Percentiles rank a stretch among this genome's conserved stretches.
Conservation (phyloP, 1,140 invertebrate species). For the Zaprionus nigranus region DNA sequence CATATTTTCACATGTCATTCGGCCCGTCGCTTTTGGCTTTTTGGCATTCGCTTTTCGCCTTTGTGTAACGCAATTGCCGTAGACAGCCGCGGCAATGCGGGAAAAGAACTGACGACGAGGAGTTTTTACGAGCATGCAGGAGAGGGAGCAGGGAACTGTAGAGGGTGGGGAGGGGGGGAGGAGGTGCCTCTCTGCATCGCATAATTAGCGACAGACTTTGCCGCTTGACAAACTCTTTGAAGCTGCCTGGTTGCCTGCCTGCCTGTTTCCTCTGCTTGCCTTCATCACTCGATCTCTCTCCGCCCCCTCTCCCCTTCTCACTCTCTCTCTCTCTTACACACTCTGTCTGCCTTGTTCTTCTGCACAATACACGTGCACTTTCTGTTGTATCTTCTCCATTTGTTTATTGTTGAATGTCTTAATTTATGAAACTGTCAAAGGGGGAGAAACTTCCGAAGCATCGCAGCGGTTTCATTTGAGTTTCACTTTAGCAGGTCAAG, state of each 20-base stretch:
- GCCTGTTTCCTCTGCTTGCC: conserved; percentile 43
- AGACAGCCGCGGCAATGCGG: conserved; percentile 51
- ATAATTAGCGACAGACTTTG: conserved; percentile 82
- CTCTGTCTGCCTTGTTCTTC: conserved; percentile 4
- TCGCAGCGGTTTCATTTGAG: conserved; percentile 43
- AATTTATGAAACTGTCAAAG: conserved; percentile 76
- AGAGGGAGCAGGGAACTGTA: neutral
- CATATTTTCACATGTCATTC: conserved; percentile 82
- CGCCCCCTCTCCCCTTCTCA: neutral
- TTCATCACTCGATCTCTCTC: conserved; percentile 10
- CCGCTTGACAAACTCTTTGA: conserved; percentile 81
- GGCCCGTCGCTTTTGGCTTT: conserved; percentile 62
- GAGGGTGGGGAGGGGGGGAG: neutral
- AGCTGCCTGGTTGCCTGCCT: conserved; percentile 43
- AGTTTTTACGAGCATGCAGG: conserved; percentile 2
- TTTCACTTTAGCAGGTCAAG: conserved; percentile 17
- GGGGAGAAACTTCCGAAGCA: conserved; percentile 31
- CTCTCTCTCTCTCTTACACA: neutral
- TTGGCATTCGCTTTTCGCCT: conserved; percentile 68
- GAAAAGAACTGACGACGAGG: conserved; percentile 26
- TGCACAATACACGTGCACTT: conserved; percentile 44
- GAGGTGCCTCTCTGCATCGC: conserved; percentile 35
- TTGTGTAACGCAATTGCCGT: conserved; percentile 69
- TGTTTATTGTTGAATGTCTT: conserved; percentile 82
- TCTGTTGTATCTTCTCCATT: conserved; percentile 48